Base-by-base conservation (phyloP, 2,113 vertebrate species). In the Cyphomyrus discorhynchus region DNA sequence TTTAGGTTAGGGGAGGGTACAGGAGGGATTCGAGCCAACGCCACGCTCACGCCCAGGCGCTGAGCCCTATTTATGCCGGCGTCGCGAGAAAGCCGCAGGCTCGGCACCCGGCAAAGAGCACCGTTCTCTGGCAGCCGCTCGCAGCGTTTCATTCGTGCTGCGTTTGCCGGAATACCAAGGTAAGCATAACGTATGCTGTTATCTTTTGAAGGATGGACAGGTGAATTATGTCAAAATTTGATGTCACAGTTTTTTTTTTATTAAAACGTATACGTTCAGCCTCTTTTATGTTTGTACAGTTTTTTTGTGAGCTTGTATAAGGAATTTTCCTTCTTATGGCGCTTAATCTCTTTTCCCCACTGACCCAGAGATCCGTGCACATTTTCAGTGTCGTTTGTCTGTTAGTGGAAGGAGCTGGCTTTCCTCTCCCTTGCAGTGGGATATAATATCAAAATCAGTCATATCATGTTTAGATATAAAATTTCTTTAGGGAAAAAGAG, bases 381-480 rank as follows among this genome's bases (percentile, higher is more conserved):
- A 92, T 96, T 91, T 92, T 95, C 91, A 95, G 96, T 84, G 96
- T 94, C 92, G 94, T 96, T 86, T 92, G 95, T 2, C 90, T 93
- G 92, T 96, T 95, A 83, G 94, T 95, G 89, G 95, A 96, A 90
- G 95, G 93, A 93, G 94, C 94, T 11, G 94, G 91, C 90, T 90
- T 95, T 85, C 93, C 94, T 5, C 80, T 95, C 83, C 93, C 94
- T 19, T 19, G 91, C 95, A 53, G 90, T 93, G 15, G 95, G 96
- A 85, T 93, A 96, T 92, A 94, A 91, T 90, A 94, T 95, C 24
- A 95, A 93, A 92, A 93, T 96, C 1, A 49, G 94, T 24, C 93
- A 95, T 89, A 93, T 95, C 89, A 95, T 96, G 95, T 96, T 96
- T 19, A 93, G 96, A 50, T 95, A 96, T 88, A 96, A 95, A 90